Evolutionary conservation across 2,113 vertebrate genomes (phyloP).

Genomic region (Podiceps cristatus): DNA sequence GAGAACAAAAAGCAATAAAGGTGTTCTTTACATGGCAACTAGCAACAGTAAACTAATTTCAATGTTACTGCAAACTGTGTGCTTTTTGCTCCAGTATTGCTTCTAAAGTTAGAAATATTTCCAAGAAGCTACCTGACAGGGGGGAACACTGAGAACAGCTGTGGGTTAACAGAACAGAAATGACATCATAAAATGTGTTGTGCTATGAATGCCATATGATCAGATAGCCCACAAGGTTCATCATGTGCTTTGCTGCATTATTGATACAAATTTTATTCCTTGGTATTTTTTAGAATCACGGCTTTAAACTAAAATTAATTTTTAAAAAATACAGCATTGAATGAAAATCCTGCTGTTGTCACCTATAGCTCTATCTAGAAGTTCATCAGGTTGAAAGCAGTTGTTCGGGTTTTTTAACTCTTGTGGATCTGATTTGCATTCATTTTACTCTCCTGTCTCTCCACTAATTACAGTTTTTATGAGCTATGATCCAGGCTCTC

Average conservation of each 20-base stretch:
- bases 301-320: not conserved
- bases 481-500: constrained; percentile 37
- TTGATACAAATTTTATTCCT: not conserved
- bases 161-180: not conserved
- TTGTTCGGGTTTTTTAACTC: constrained; percentile 27
- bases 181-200: not conserved
- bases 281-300: not conserved
- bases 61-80: not conserved
- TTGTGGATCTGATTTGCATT: constrained; percentile 31
- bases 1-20: not conserved
- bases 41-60: not conserved
- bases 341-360: not conserved
- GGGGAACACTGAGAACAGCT: not conserved
- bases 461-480: constrained; percentile 16
- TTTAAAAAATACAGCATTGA: not conserved
- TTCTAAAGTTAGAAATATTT: not conserved
- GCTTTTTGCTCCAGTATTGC: not conserved
- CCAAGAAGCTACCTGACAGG: not conserved
- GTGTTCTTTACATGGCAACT: not conserved
- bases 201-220: not conserved
- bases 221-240: not conserved
- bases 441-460: constrained; percentile 56
- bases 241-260: not conserved
- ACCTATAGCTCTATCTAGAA: not conserved
- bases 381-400: constrained; percentile 2